Evolutionary conservation across 2,113 vertebrate genomes (phyloP), one percentile per base, ranked within the genome.

Genomic region (Etia nguti): DNA sequence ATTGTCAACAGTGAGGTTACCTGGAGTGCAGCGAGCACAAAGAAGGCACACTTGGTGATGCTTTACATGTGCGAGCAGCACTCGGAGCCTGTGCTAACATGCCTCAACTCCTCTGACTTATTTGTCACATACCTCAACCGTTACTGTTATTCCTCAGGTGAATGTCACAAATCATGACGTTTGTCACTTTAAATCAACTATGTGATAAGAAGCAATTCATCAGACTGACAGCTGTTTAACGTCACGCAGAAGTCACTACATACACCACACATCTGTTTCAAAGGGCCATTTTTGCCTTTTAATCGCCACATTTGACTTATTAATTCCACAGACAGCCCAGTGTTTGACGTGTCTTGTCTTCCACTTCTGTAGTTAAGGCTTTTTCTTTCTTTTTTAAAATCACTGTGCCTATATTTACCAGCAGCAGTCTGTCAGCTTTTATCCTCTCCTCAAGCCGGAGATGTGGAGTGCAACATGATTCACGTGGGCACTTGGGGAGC

Each of bases 51-150:
- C 79, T 50, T 50, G 77, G 82, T 56, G 82, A 88, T 77, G 86
- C 38, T 81, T 41, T 24, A 50, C 38, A 34, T 68, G 82, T 43
- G n/a, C 1, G 46, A 93, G 84, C 88, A 84, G 84, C 92, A 93
- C 90, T 93, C 84, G 89, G 62, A 87, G 84, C 93, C 50, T 89
- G 93, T 34, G 52, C 83, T 15, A 80, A 93, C 93, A 91, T 4
- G 94, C 56, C 85, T 57, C 5, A 4, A 46, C 79, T 83, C 59
- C 31, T 70, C 56, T 20, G 46, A 56, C 54, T 79, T 34, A 62
- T 54, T 59, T 34, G 88, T 90, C 91, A 79, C 92, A 93, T 60
- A 84, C 46, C n/a, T 84, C 83, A 75, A 16, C 38, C 4, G 59
- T 85, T 24, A 84, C 87, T 6, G 55, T 65, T 83, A 16, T 57